Percentiles rank a stretch among this genome's conserved stretches.
Conservation (phyloP, 1,140 invertebrate species). For the Drosophila rufa region DNA sequence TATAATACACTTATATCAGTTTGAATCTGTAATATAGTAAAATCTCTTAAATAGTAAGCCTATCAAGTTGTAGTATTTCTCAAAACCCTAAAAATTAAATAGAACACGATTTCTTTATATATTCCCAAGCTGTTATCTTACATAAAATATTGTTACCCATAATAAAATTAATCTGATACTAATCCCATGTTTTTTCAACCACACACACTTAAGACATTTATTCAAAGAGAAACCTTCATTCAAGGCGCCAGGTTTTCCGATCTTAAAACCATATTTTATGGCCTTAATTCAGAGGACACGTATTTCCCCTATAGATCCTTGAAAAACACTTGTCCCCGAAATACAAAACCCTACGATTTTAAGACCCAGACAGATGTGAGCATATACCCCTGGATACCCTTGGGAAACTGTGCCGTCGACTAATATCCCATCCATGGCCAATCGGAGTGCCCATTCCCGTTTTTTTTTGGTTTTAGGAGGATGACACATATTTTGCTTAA, state of each 20-base stretch:
- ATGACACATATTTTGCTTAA: constrained; percentile 80
- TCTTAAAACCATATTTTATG: constrained; percentile 28
- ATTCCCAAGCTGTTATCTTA: neutral
- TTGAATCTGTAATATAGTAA: no score
- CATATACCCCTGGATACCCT: constrained; percentile 32
- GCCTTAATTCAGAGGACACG: constrained; percentile 1
- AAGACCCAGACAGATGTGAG: neutral
- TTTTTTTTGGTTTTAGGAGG: constrained; percentile 17
- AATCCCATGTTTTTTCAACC: constrained; percentile 1
- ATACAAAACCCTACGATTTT: no score
- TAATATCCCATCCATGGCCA: constrained; percentile 38
- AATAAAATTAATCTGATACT: neutral
- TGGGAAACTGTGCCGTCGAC: constrained; percentile 30
- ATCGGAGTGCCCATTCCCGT: constrained; percentile 34
- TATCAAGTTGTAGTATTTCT: neutral
- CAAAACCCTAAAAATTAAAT: neutral
- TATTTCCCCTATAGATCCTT: constrained; percentile 21
- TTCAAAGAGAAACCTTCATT: neutral
- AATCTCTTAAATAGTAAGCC: no score
- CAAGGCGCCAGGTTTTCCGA: constrained; percentile 2
- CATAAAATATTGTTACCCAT: neutral
- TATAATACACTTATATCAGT: no score
- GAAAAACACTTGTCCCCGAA: constrained; percentile 8
- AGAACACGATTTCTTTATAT: no score
- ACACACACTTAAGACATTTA: neutral